Evolutionary conservation across 2,797 vertebrate species (phyloP).

Genomic region (Buceros bicornis): DNA sequence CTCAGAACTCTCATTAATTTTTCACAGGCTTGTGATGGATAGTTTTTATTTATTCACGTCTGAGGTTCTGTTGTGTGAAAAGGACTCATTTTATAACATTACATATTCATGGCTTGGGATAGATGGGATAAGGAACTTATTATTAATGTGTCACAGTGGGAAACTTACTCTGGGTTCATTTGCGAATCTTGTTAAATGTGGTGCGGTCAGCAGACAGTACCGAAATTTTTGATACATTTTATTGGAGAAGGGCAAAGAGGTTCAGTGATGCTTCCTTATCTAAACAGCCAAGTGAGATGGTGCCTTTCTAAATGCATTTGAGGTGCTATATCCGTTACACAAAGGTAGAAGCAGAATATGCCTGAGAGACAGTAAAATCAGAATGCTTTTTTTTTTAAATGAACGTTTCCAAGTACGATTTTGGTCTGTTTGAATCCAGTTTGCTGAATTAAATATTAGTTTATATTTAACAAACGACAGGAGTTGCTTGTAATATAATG

Average conservation of each 20-base stretch:
- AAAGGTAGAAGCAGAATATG: neutral
- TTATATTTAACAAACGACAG: neutral
- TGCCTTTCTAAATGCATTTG: slow-evolving; percentile 55
- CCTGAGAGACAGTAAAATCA: neutral
- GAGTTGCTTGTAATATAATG: neutral
- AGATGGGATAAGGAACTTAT: slow-evolving; percentile 93
- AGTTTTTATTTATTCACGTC: slow-evolving; percentile 98
- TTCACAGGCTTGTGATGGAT: slow-evolving; percentile 94
- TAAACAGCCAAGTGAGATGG: slow-evolving; percentile 56
- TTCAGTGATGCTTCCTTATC: slow-evolving; percentile 61
- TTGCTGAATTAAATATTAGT: neutral
- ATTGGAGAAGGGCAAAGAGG: slow-evolving; percentile 66
- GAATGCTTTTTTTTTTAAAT: neutral
- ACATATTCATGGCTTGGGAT: slow-evolving; percentile 99
- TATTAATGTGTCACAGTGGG: slow-evolving; percentile 98
- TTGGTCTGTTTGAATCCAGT: neutral
- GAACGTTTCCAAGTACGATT: neutral
- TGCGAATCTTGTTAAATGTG: slow-evolving; percentile 89
- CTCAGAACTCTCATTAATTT: slow-evolving; percentile 93
- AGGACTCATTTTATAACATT: slow-evolving; percentile 98
- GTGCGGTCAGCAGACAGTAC: slow-evolving; percentile 88
- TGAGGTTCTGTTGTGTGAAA: slow-evolving; percentile 94
- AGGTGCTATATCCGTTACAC: neutral
- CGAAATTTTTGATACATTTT: slow-evolving; percentile 76
- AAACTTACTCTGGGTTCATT: slow-evolving; percentile 89